Base-by-base conservation (phyloP, 2,888 invertebrate genomes). In the Synergus itoensis region DNA sequence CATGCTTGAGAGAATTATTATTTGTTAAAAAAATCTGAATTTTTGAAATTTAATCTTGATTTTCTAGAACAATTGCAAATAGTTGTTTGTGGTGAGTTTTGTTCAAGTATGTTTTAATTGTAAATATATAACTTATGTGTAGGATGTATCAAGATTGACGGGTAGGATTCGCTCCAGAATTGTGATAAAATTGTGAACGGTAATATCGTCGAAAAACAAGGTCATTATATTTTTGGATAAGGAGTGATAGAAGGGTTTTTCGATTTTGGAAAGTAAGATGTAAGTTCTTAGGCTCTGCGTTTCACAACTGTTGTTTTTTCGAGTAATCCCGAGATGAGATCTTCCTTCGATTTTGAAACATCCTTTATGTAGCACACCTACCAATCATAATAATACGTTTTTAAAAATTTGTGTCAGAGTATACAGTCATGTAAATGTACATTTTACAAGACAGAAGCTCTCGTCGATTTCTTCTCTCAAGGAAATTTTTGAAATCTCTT, bases 381-480 rank as follows among this genome's bases (percentile, higher is more conserved):
- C 36, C 28, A n/a, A 57, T 73, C 28, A 53, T 73, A 53, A 73
- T 28, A 53, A 48, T 53, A 53, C 53, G n/a, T 73, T 73, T 73
- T 73, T 48, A 73, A 57, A 40, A 53, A 73, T 28, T 18, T 28
- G 14, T 48, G 21, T 69, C 48, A 48, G 48, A 48, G 28, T 60
- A 60, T 21, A 12, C 60, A 60, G 62, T 62, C 62, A 62, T 62
- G 28, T 62, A 28, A 62, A 62, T 62, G 62, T 28, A 62, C 62
- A 62, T 28, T 69, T 21, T 45, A 57, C 53, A 40, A 40, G 53
- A 53, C 53, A 40, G 73, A 40, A 57, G 36, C n/a, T 73, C 53
- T 57, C 53, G 36, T 73, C n/a, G 48, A 81, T 84, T 79, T 77
- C 43, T 79, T 79, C 57, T 80, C 79, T 85, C 82, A 69, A 81